phyloP scores from a whole-genome alignment of 2,888 invertebrate species.

The Glaucopsyche alexis region DNA sequence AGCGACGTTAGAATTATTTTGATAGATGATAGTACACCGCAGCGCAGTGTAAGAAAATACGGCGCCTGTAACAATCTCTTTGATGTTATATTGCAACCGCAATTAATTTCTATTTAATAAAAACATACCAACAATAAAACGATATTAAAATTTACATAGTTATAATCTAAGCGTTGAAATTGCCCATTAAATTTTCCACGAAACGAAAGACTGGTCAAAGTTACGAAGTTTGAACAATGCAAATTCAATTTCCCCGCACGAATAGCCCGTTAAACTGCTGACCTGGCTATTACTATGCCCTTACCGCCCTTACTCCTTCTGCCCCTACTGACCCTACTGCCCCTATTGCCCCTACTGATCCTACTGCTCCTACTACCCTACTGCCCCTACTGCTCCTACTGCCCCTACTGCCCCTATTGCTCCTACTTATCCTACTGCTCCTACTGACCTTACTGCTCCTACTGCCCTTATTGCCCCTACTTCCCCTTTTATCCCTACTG shows the following conservation, averaged over 20 bases:
- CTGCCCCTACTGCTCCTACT: too few relatives aligned
- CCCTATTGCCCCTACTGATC: too few relatives aligned
- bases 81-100: neutral
- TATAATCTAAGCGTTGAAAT: constrained; percentile 38
- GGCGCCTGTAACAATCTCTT: constrained; percentile 7
- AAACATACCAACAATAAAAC: constrained; percentile 34
- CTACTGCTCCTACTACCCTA: too few relatives aligned
- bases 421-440: too few relatives aligned
- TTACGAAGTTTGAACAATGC: constrained; percentile 44
- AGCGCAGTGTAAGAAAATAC: neutral
- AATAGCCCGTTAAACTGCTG: constrained; percentile 41
- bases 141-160: constrained; percentile 36
- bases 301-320: too few relatives aligned
- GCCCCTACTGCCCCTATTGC: too few relatives aligned
- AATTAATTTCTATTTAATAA: constrained; percentile 16
- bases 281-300: neutral
- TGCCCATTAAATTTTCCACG: constrained; percentile 42
- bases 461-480: neutral
- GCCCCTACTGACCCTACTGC: too few relatives aligned
- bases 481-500: too few relatives aligned
- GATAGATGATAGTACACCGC: constrained; percentile 19
- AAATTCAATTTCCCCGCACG: constrained; percentile 45
- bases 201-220: constrained; percentile 42
- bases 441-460: neutral
- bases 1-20: constrained; percentile 20